These are phyloP conservation scores for Hormaphis cornu DNA, from an alignment of 1,140 invertebrate species.

Conservation along the genomic window DNA sequence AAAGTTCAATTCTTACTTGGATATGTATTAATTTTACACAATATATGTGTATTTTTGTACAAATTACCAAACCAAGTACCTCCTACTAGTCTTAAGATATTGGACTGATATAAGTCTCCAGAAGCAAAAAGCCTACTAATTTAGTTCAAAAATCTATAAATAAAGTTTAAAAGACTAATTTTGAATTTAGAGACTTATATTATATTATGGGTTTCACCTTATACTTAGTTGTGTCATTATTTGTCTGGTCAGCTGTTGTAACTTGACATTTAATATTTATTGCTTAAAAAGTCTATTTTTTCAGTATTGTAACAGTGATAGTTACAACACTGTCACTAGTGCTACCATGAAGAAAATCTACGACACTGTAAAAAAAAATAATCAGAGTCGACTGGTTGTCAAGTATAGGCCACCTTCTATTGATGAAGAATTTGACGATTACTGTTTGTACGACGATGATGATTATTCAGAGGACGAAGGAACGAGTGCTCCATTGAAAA, in stretches of 20 bases:
- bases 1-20: too few species aligned
- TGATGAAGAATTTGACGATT: background rate
- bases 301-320: slow-evolving; percentile 44
- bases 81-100: too few species aligned
- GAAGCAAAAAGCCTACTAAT: too few species aligned
- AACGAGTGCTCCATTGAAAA: background rate
- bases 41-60: too few species aligned
- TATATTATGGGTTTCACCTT: too few species aligned
- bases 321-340: slow-evolving; percentile 4
- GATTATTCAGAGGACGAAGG: slow-evolving; percentile 11
- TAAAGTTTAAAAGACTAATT: too few species aligned
- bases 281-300: slow-evolving; percentile 11
- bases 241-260: background rate
- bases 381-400: background rate
- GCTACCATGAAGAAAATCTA: slow-evolving; percentile 25
- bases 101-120: too few species aligned
- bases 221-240: too few species aligned
- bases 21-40: too few species aligned
- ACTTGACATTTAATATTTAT: background rate
- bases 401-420: background rate
- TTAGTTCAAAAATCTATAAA: too few species aligned
- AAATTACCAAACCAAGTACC: too few species aligned
- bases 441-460: background rate
- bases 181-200: too few species aligned
- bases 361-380: background rate